Percentiles rank a stretch among this genome's conserved stretches.
Evolutionary conservation across 2,113 vertebrate species (phyloP).

Genomic region (Leptocoma aspasia): DNA sequence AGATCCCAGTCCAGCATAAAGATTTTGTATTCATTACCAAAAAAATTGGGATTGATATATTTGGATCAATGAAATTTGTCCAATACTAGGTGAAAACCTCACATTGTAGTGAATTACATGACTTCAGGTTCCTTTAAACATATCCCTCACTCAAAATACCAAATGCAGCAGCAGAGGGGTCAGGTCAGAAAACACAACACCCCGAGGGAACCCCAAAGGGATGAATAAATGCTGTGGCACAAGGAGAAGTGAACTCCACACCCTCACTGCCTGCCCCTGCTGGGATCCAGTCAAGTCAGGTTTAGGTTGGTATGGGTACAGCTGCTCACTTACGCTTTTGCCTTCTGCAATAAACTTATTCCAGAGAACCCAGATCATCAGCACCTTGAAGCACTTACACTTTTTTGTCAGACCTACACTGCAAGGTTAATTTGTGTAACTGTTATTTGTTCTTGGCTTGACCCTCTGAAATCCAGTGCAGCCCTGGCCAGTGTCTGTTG

Average conservation of each 20-base stretch:
- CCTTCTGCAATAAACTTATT: neutral
- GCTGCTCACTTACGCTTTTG: neutral
- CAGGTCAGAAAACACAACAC: neutral
- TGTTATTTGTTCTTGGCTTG: neutral
- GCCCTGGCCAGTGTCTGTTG: neutral
- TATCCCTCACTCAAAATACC: neutral
- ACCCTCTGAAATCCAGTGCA: neutral
- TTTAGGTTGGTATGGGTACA: no score
- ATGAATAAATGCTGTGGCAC: neutral
- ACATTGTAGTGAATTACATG: neutral
- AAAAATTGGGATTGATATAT: neutral
- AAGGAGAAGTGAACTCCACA: neutral
- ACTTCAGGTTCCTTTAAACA: neutral
- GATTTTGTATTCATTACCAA: neutral
- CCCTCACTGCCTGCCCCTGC: neutral
- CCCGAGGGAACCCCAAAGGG: neutral
- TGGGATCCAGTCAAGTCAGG: neutral
- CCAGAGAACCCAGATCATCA: neutral
- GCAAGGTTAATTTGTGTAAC: neutral
- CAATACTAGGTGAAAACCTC: neutral
- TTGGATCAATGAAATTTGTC: neutral
- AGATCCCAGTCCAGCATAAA: neutral
- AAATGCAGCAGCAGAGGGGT: neutral
- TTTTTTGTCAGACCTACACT: neutral
- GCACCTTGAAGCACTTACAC: neutral